Evolutionary conservation across 2,113 vertebrate genomes (phyloP).

Genomic region (Synodontis membranacea): DNA sequence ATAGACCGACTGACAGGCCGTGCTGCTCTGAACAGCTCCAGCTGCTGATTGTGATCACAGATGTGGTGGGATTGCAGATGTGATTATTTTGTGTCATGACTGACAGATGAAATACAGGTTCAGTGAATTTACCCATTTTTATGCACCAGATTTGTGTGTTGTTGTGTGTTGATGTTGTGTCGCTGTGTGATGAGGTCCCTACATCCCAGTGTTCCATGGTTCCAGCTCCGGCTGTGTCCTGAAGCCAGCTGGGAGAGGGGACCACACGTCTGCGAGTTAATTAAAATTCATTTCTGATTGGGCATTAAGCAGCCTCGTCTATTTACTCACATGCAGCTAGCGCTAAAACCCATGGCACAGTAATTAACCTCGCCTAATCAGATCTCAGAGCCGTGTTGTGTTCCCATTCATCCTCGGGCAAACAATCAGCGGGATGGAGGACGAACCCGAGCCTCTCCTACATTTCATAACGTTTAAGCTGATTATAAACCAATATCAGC

Average conservation of each 20-base stretch:
- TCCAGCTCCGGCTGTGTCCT: constrained; percentile 48
- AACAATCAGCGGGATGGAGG: constrained; percentile 71
- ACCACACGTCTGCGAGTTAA: constrained; percentile 70
- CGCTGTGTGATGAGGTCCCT: constrained; percentile 35
- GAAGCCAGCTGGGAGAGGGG: constrained; percentile 66
- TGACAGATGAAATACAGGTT: too few species aligned
- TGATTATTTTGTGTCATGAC: too few species aligned
- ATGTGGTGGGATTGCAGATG: too few species aligned
- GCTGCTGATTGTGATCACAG: too few species aligned
- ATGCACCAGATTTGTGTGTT: neutral
- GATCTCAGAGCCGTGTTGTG: constrained; percentile 73
- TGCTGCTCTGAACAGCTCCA: too few species aligned
- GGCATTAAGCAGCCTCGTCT: constrained; percentile 75
- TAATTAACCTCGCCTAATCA: constrained; percentile 82
- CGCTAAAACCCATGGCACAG: constrained; percentile 75
- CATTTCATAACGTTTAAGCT: constrained; percentile 77
- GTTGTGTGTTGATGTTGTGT: constrained; percentile 1
- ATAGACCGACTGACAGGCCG: too few species aligned
- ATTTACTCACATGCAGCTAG: constrained; percentile 77
- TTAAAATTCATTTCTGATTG: constrained; percentile 78
- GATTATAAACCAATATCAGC: constrained; percentile 79
- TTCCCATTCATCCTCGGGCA: constrained; percentile 74
- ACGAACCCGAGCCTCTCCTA: constrained; percentile 70
- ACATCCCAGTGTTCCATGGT: neutral
- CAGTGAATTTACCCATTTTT: too few species aligned